A percentile compares a stretch with the other conserved stretches of the same genome.
phyloP scores from a whole-genome alignment of 2,888 invertebrate genomes.

The Phalera bucephala region DNA sequence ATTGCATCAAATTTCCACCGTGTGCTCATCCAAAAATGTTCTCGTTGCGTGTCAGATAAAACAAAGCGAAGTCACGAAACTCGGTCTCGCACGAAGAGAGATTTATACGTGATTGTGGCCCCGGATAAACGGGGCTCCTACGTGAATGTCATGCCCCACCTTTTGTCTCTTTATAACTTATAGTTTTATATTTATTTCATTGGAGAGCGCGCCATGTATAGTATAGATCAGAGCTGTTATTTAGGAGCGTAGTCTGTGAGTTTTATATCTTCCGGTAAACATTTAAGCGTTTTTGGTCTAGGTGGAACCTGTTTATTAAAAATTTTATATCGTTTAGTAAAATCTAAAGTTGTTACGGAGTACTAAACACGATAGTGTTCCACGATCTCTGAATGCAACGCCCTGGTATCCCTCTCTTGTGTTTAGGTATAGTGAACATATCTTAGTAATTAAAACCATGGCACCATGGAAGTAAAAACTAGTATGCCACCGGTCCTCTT shows the following conservation, averaged over 20 bases:
- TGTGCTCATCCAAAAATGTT: background rate
- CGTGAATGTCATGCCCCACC: conserved; percentile 23
- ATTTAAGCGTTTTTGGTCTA: no score
- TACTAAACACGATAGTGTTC: no score
- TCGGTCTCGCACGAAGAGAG: conserved; percentile 23
- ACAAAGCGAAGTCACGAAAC: conserved; percentile 25
- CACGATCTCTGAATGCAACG: no score
- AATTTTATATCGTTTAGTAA: no score
- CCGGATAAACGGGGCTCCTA: conserved; percentile 24
- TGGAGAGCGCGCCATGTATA: background rate
- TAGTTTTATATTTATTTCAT: conserved; percentile 24
- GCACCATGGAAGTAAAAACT: no score
- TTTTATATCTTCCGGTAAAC: background rate
- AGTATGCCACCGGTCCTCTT: no score
- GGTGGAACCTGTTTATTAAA: no score
- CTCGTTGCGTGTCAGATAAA: conserved; percentile 9
- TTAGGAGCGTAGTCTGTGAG: background rate
- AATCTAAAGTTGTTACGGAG: no score
- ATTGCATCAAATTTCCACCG: no score
- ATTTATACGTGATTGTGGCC: conserved; percentile 26
- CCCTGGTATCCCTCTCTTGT: no score
- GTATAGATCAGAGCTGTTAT: background rate
- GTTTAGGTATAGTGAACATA: no score
- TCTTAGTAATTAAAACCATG: no score
- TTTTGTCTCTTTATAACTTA: conserved; percentile 25